Evolutionary conservation across 2,888 invertebrate genomes (phyloP).

Genomic region (Aleiodes testaceus): DNA sequence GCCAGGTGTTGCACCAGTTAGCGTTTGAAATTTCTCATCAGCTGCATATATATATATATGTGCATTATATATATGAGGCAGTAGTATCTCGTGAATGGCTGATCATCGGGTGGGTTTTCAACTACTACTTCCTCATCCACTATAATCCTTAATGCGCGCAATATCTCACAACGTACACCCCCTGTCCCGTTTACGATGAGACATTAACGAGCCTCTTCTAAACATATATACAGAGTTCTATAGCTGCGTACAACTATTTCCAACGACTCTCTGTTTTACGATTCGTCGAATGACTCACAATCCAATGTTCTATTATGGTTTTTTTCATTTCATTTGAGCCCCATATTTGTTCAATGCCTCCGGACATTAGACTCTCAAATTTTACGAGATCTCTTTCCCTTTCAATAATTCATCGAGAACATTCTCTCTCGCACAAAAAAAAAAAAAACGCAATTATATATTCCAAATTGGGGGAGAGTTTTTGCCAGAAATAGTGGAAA

Average conservation of each 20-base stretch:
- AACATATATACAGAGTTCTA: constrained; percentile 8
- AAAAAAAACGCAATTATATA: too few species aligned
- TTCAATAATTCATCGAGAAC: not conserved
- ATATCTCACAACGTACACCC: not conserved
- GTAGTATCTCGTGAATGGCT: not conserved
- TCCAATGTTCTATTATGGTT: not conserved
- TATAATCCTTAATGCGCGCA: not conserved
- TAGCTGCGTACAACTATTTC: not conserved
- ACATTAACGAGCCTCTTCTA: constrained; percentile 10
- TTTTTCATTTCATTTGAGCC: not conserved
- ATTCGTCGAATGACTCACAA: constrained; percentile 12
- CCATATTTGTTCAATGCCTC: not conserved
- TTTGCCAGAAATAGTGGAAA: not conserved
- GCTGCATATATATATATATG: not conserved
- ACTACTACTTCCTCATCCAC: constrained; percentile 16
- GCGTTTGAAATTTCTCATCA: not conserved
- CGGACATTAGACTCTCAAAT: not conserved
- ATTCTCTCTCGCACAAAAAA: too few species aligned
- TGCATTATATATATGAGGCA: not conserved
- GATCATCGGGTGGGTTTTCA: constrained; percentile 8
- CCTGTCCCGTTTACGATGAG: constrained; percentile 7
- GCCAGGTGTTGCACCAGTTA: constrained; percentile 5
- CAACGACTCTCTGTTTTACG: constrained; percentile 12
- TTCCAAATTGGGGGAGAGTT: too few species aligned
- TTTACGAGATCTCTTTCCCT: not conserved